These are phyloP conservation scores for Drosophila pseudoobscura DNA, from an alignment of 1,140 invertebrate species.

Conservation along the genomic window DNA sequence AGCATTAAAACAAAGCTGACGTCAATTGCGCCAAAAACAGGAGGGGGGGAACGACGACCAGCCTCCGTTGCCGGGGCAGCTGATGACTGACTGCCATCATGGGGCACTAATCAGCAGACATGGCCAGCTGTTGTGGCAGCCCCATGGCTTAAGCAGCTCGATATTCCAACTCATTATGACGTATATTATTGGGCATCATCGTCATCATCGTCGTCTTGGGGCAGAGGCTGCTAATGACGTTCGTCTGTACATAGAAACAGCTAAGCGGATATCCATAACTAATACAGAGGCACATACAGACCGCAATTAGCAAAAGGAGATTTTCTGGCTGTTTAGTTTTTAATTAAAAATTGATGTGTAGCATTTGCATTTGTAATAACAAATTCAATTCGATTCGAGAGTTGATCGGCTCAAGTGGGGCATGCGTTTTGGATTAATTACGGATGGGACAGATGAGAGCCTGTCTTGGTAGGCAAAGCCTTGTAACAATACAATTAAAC, in stretches of 20 bases:
- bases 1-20: conserved; percentile 77
- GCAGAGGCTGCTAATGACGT: conserved; percentile 62
- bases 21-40: conserved; percentile 51
- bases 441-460: conserved; percentile 31
- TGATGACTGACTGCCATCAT: conserved; percentile 21
- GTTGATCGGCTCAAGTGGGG: conserved; percentile 52
- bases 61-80: conserved; percentile 20
- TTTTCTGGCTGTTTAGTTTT: conserved; percentile 58
- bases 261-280: conserved; percentile 66
- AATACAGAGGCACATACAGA: conserved; percentile 13
- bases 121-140: conserved; percentile 42
- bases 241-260: conserved; percentile 8
- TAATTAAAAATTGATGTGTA: conserved; percentile 76
- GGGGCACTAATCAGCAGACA: conserved; percentile 35
- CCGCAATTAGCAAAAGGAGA: conserved; percentile 52
- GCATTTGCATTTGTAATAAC: conserved; percentile 64
- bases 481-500: background rate
- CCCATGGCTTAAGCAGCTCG: conserved; percentile 48
- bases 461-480: conserved; percentile 2
- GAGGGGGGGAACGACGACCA: too few relatives aligned
- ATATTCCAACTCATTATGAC: conserved; percentile 70
- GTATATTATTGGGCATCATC: conserved; percentile 61
- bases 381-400: conserved; percentile 52
- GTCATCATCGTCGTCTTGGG: conserved; percentile 42
- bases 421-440: conserved; percentile 42